Evolutionary conservation across 2,113 vertebrate genomes (phyloP).

Genomic region (Proteles cristata): DNA sequence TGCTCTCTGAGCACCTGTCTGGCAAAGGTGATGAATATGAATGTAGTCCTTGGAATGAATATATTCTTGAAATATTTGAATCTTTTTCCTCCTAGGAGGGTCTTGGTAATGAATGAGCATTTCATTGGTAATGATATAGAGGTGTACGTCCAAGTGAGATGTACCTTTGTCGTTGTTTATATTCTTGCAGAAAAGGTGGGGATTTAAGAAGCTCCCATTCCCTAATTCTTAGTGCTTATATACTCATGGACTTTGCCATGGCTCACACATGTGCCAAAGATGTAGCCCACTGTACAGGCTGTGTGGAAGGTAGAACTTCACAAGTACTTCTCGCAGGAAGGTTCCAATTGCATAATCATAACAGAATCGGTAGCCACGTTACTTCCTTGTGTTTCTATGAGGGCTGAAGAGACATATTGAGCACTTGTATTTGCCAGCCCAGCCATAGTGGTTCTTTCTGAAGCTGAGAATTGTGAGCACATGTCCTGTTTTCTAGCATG

Average conservation of each 20-base stretch:
- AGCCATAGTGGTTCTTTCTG: not conserved
- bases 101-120: not conserved
- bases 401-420: not conserved
- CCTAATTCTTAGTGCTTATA: not conserved
- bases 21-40: not conserved
- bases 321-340: not conserved
- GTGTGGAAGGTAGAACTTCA: not conserved
- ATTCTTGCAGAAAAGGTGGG: not conserved
- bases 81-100: not conserved
- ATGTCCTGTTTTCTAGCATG: not conserved
- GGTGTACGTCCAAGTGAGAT: not conserved
- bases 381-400: not conserved
- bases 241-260: not conserved
- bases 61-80: not conserved
- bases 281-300: fast-evolving
- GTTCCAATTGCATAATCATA: not conserved
- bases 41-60: not conserved
- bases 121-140: not conserved
- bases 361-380: not conserved
- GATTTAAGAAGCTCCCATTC: not conserved
- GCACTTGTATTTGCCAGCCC: not conserved
- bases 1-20: not conserved
- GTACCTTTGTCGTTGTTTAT: not conserved
- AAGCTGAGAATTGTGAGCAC: not conserved
- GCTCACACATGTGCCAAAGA: not conserved